Evolutionary conservation across 2,113 vertebrate genomes (phyloP).

Genomic region (Melanerpes formicivorus): DNA sequence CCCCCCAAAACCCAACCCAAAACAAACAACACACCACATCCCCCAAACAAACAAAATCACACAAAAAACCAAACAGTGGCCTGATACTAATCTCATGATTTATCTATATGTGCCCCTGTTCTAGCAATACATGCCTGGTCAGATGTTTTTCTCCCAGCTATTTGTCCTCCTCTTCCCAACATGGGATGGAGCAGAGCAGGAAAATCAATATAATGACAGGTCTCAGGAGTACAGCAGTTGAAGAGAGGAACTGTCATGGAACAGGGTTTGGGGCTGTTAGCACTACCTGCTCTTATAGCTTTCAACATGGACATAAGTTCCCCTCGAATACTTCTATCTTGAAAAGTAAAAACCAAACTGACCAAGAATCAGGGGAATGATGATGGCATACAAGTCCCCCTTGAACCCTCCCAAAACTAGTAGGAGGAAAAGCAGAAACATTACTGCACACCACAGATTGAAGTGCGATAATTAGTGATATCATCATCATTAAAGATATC

Average conservation of each 20-base stretch:
- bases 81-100: background rate
- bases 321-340: background rate
- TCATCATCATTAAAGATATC: background rate
- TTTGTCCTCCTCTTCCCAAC: background rate
- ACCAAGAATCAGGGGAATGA: background rate
- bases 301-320: background rate
- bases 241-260: background rate
- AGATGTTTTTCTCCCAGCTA: background rate
- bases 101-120: background rate
- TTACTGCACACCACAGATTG: background rate
- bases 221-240: background rate
- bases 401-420: background rate
- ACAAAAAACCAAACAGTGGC: background rate
- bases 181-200: background rate
- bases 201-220: background rate
- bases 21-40: too few relatives aligned
- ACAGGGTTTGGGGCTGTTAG: background rate
- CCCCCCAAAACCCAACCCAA: too few relatives aligned
- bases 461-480: background rate
- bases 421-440: background rate
- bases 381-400: background rate
- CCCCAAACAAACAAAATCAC: too few relatives aligned
- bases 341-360: background rate
- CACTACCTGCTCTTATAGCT: rapidly evolving
- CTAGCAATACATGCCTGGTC: background rate